Base-by-base conservation (phyloP, 2,797 vertebrate genomes). In the Cygnus olor region DNA sequence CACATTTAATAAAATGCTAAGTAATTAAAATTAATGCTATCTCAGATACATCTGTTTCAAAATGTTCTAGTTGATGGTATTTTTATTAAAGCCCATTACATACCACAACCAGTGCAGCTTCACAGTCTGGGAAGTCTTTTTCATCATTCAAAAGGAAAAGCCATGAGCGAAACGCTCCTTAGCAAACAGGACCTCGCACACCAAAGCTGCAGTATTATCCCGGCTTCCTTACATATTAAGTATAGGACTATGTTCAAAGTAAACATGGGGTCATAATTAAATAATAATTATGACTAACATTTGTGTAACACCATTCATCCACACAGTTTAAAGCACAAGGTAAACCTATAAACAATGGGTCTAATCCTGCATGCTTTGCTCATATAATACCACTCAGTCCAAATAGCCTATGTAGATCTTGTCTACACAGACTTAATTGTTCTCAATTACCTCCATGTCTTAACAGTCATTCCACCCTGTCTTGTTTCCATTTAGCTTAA, bases 191-290 rank as follows among this genome's bases (percentile, higher is more conserved):
- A 77, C 90, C 64, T 89, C 45, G 32, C 56, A 60, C 51, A 76
- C 51, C n/a, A 80, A 74, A 69, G 69, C 64, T 90, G 82, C 82
- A 78, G 83, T 49, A 45, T 60, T 96, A 96, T 85, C 91, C 95
- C 2, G 15, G 87, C 72, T 93, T 58, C 72, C 65, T 84, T 88
- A 84, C 87, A 57, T 65, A 80, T 92, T 81, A 79, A 82, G 71
- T 30, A 86, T 3, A 94, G 85, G 64, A 94, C 85, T 71, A 53
- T 4, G 42, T 77, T 69, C 70, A 80, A 79, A 94, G 51, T 86
- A 96, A 97, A 95, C 86, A 95, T 88, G 94, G 32, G 71, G 90
- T 92, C 87, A 82, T 92, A 95, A 95, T 97, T 85, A 96, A 95
- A 95, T 93, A 92, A 92, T 92, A 89, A 92, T 71, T 74, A 90